These are phyloP conservation scores for Parapsyche elsis DNA, from an alignment of 1,140 invertebrate genomes.

Conservation along the genomic window DNA sequence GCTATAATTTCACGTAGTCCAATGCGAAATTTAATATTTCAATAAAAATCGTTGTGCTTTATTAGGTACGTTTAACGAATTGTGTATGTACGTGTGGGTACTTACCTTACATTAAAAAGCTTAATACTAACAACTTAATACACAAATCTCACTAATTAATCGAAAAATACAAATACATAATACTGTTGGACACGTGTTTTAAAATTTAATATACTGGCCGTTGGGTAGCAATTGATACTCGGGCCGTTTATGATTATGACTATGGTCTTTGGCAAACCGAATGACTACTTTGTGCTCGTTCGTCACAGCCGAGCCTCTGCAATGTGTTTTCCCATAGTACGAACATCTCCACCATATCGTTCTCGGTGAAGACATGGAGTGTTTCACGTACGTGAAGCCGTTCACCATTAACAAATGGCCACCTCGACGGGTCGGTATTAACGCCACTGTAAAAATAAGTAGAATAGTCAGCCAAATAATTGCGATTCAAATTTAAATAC, in stretches of 20 bases:
- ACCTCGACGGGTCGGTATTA: neutral
- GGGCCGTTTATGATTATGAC: neutral
- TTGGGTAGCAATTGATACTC: neutral
- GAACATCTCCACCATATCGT: slow-evolving; percentile 15
- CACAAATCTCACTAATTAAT: too few species aligned
- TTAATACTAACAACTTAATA: too few species aligned
- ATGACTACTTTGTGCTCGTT: neutral
- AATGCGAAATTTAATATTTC: too few species aligned
- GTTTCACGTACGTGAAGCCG: neutral
- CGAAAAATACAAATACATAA: too few species aligned
- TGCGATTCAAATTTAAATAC: too few species aligned
- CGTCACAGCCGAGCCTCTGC: neutral
- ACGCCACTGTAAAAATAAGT: neutral
- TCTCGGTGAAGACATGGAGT: neutral
- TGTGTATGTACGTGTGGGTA: too few species aligned
- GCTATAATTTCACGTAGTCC: too few species aligned
- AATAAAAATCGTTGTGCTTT: too few species aligned
- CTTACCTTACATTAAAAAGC: too few species aligned
- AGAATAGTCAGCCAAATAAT: too few species aligned
- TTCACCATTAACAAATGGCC: slow-evolving; percentile 2
- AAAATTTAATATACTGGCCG: slow-evolving; percentile 7
- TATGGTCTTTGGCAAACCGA: neutral
- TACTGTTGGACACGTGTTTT: neutral
- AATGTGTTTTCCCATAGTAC: neutral
- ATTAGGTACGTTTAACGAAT: too few species aligned